Evolutionary conservation across 1,140 invertebrate genomes (phyloP), one percentile per base, ranked within the genome.

Genomic region (Plodia interpunctella): DNA sequence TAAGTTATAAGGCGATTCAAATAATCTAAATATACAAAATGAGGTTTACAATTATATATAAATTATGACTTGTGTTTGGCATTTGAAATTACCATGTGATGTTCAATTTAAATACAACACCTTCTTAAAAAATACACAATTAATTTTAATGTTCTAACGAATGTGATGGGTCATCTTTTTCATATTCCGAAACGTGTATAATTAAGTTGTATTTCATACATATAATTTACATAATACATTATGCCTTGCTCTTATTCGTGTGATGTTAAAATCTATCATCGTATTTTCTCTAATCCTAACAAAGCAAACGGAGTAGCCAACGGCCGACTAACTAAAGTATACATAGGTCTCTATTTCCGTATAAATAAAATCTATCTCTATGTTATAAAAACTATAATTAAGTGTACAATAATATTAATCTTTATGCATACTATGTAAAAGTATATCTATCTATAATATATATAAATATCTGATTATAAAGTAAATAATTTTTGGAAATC

Each of bases 401-500:
- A 79, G 81, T 88, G 80, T 86, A 86, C 85, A 86, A 84, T 84
- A 72, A 76, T 80, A 82, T 81, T 78, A 79, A 74, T 81, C 61
- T 87, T 86, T 85, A 88, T 88, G 80, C 81, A 76, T 84, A 83
- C 71, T 63, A 80, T 88, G 78, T 88, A 88, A 85, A 85, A 76
- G 79, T 88, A 83, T 72, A 84, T 82, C 78, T 85, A 84, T 59
- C 50, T 57, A 85, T 72, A 75, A 88, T 86, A 86, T 84, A 86
- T 86, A 86, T 82, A 51, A 51, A 51, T 83, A 82, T 87, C 76
- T 81, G 79, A 84, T 88, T 84, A 82, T 71, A 72, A 76, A 78
- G 82, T 88, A 88, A 87, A 88, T 88, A 87, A 80, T 85, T 78
- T 87, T 88, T 88, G 86, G 86, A 88, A 83, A 76, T 82, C 68